A percentile compares a stretch with the other conserved stretches of the same genome.
These are phyloP conservation scores for Ceryle rudis DNA, from an alignment of 2,797 vertebrate genomes.

Conservation along the genomic window DNA sequence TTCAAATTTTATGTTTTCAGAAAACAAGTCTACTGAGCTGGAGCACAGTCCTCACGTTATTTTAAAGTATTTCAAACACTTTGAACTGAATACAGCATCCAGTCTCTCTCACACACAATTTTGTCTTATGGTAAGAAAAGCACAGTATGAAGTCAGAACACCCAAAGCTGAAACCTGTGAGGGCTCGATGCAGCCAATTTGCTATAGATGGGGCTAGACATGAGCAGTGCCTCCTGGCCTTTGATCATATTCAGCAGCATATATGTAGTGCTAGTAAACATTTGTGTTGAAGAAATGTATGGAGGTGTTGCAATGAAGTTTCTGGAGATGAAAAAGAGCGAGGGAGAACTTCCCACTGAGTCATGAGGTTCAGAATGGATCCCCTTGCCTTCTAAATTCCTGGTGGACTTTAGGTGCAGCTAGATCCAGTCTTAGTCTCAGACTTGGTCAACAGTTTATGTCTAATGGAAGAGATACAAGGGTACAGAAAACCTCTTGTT, in stretches of 20 bases:
- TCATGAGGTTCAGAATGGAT: not conserved
- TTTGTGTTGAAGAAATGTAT: not conserved
- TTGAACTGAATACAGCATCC: not conserved
- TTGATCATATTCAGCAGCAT: not conserved
- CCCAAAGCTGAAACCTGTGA: not conserved
- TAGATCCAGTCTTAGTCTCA: not conserved
- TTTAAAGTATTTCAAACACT: not conserved
- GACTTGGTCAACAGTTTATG: not conserved
- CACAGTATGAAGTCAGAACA: not conserved
- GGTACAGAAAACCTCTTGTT: not conserved
- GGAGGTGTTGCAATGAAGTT: not conserved
- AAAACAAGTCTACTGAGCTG: not conserved
- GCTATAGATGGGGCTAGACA: not conserved
- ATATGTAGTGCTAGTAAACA: not conserved
- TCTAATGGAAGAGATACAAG: not conserved
- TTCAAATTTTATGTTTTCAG: not conserved
- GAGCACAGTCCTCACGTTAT: not conserved
- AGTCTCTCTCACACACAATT: not conserved
- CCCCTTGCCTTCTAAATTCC: not conserved
- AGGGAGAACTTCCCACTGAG: not conserved
- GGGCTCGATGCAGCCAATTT: not conserved
- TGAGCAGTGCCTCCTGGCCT: not conserved
- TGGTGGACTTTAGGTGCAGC: not conserved
- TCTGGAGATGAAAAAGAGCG: not conserved
- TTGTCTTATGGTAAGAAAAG: not conserved